A percentile compares a stretch with the other conserved stretches of the same genome.
phyloP scores from a whole-genome alignment of 2,113 vertebrate genomes.

The Nettapus auritus region DNA sequence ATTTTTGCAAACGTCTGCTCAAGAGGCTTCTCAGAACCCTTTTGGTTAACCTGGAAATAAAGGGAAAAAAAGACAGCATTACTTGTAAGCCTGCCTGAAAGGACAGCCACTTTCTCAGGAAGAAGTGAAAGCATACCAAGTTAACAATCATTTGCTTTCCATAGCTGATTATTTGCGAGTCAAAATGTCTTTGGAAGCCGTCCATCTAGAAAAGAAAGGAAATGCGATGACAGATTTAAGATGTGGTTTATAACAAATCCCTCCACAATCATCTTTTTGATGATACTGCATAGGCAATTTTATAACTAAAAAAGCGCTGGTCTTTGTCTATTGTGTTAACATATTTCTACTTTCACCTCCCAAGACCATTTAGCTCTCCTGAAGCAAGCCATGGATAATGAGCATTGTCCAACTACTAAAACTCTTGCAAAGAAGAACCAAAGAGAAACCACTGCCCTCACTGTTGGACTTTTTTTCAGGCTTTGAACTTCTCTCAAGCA shows the following conservation, averaged over 20 bases:
- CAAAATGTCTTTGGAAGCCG: conserved; percentile 96
- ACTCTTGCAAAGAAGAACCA: background rate
- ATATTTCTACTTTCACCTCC: background rate
- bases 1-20: conserved; percentile 90
- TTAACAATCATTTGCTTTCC: conserved; percentile 94
- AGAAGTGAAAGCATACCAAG: conserved; percentile 80
- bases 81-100: background rate
- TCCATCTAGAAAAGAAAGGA: conserved; percentile 83
- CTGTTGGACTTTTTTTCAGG: background rate
- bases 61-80: background rate
- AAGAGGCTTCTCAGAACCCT: conserved; percentile 93
- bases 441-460: background rate
- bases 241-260: background rate
- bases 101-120: background rate
- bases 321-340: background rate
- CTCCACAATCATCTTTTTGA: background rate
- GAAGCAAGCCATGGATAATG: background rate
- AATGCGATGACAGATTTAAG: background rate
- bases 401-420: background rate
- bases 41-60: conserved; percentile 89
- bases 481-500: background rate
- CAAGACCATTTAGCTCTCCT: background rate
- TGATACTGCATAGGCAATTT: background rate
- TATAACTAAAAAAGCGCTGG: background rate
- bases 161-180: conserved; percentile 93